Evolutionary conservation across 2,113 vertebrate genomes (phyloP).

Genomic region (Agapornis roseicollis): DNA sequence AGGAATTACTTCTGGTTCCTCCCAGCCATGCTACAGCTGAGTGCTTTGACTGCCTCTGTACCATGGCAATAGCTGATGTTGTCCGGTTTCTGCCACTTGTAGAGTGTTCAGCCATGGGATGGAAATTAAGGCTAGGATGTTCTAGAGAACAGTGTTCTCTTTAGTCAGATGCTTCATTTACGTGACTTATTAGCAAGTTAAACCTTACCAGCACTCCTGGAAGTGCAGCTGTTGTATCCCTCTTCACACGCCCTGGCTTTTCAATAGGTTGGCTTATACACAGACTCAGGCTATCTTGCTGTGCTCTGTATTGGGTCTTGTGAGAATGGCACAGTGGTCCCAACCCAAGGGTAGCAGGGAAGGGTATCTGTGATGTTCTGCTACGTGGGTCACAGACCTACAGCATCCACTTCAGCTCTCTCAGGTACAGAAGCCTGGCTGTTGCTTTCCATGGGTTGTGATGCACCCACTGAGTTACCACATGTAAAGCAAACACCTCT

Average conservation of each 20-base stretch:
- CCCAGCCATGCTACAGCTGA: background rate
- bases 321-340: background rate
- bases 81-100: fast-evolving
- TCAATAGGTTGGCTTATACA: background rate
- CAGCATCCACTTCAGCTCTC: background rate
- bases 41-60: background rate
- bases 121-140: background rate
- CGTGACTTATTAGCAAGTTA: background rate
- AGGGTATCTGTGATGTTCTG: background rate
- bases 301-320: background rate
- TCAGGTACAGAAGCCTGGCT: background rate
- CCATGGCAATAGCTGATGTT: background rate
- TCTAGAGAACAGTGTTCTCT: background rate
- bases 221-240: background rate
- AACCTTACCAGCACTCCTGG: background rate
- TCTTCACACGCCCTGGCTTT: background rate
- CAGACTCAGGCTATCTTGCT: background rate
- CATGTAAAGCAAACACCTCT: background rate
- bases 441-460: background rate
- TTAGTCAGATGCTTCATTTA: background rate
- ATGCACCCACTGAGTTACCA: background rate
- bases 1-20: background rate
- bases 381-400: no score
- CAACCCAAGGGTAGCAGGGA: background rate
- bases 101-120: background rate